These are phyloP conservation scores for Pterocles burchelli DNA, from an alignment of 2,113 vertebrate genomes.

Conservation along the genomic window DNA sequence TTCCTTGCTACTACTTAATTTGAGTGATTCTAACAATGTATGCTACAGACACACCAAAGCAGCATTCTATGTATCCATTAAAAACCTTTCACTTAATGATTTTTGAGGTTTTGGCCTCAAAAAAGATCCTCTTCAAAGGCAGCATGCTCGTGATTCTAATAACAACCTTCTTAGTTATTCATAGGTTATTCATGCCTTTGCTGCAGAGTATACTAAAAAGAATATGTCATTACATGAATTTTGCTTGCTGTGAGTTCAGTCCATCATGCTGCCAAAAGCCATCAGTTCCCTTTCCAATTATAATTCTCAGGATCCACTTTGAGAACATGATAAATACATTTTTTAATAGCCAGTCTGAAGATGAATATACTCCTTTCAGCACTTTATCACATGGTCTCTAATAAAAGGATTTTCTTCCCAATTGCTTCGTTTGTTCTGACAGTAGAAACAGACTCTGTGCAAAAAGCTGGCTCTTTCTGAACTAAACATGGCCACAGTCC, in stretches of 20 bases:
- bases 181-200: background rate
- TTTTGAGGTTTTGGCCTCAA: background rate
- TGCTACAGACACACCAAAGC: background rate
- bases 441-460: background rate
- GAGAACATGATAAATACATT: background rate
- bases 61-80: background rate
- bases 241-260: background rate
- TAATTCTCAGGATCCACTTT: background rate
- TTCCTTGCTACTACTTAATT: background rate
- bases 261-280: background rate
- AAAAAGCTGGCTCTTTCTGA: background rate
- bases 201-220: background rate
- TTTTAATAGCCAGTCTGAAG: background rate
- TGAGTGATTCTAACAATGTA: background rate
- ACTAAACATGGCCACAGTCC: background rate
- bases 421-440: background rate
- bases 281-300: background rate
- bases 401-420: background rate
- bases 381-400: background rate
- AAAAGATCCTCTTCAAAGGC: background rate
- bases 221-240: background rate
- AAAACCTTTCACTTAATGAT: background rate
- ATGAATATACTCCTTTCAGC: background rate
- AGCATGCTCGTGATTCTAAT: background rate
- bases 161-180: background rate